Percentiles rank a stretch among this genome's conserved stretches.
These are phyloP conservation scores for Morone chrysops DNA, from an alignment of 2,113 vertebrate species.

Conservation along the genomic window DNA sequence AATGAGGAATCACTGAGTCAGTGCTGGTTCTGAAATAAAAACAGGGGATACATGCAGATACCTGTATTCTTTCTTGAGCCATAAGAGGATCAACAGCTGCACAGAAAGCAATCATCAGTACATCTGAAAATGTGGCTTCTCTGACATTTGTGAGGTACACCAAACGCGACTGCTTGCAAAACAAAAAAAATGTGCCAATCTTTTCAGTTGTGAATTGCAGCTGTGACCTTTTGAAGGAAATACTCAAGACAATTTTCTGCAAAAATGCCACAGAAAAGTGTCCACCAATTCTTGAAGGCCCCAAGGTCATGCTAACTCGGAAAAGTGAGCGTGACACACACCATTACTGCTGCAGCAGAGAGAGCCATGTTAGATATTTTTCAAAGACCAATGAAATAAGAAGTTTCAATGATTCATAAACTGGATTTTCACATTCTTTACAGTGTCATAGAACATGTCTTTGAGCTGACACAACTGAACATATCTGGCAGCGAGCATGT, in stretches of 20 bases:
- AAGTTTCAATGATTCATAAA: not conserved
- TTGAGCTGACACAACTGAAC: slow-evolving; percentile 11
- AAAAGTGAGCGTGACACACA: not conserved
- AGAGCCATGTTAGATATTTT: not conserved
- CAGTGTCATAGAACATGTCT: not conserved
- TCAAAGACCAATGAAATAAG: not conserved
- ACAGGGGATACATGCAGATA: not conserved
- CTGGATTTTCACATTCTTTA: not conserved
- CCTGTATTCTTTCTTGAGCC: not conserved
- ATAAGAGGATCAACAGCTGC: not conserved
- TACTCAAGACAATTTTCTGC: not conserved
- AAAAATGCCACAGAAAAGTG: not conserved
- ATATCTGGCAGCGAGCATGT: slow-evolving; percentile 9
- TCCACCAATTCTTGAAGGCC: not conserved
- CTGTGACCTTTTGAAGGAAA: not conserved
- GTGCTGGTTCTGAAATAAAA: not conserved
- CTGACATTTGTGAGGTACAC: not conserved
- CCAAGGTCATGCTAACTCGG: not conserved
- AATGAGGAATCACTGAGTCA: not conserved
- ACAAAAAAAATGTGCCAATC: not conserved
- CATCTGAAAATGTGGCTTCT: not conserved
- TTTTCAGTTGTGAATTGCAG: not conserved
- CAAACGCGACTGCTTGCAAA: not conserved
- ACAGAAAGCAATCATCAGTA: not conserved
- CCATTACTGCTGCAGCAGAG: not conserved